Evolutionary conservation across 2,113 vertebrate genomes (phyloP), one percentile per base, ranked within the genome.

Genomic region (Cebidichthys violaceus): DNA sequence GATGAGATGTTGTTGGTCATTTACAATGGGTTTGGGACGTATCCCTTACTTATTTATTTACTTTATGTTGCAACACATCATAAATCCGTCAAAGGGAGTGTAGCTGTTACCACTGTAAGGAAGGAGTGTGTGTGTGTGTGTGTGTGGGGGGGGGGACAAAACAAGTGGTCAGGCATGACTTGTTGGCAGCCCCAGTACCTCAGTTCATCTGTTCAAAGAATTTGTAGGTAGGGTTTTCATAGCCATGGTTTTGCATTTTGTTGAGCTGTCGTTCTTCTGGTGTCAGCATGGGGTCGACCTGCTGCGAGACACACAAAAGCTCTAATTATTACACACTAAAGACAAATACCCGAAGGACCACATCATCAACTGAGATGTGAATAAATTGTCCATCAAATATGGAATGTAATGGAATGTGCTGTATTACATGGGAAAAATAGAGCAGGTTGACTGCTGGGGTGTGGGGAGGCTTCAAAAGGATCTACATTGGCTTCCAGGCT

Each of bases 201-300:
- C 94, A 96, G 95, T 96, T 96, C 93, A 95, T 96, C 92, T 96
- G 96, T 81, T 96, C 96, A 70, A 96, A 96, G 94, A 96, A 96
- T 95, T 96, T 96, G 93, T 96, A 96, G 80, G 96, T 96, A 22
- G 96, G 96, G 86, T 96, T 96, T 88, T 96, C 96, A 10, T 96
- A 96, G 84, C 96, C 96, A 5, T 96, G 96, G 83, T 96, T 96
- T 87, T 96, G 96, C 96, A 96, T 96, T 94, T 96, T 96, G 88
- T 93, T 96, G 83, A 96, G 94, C 92, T 96, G 96, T 59, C 95
- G 91, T 83, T 96, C 96, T 70, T 96, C 96, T 10, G 96, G 96
- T 67, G 93, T 96, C 85, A 96, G 84, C 94, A 96, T 96, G 62
- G 96, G 96, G 88, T 96, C 96, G 33, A 96, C 96, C 95, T 96